Base-by-base conservation (phyloP, 2,113 vertebrate genomes). In the Peromyscus californicus region DNA sequence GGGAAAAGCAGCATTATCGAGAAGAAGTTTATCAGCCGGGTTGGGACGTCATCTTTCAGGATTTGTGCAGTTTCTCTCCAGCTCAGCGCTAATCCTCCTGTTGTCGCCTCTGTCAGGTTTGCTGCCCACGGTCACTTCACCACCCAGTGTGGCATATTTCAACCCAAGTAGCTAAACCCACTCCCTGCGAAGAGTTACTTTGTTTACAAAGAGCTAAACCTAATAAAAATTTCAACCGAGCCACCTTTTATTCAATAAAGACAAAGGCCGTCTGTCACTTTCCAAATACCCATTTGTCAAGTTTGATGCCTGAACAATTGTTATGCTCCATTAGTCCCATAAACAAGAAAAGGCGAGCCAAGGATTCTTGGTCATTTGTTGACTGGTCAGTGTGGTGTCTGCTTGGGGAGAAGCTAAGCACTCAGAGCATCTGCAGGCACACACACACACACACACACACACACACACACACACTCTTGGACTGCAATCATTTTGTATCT, bases 41-140 rank as follows among this genome's bases (percentile, higher is more conserved):
- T 16, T 61, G 91, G 96, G 84, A 91, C 76, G 51, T 84, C 87
- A 82, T 94, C 83, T 87, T 90, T 88, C 10, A 80, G 93, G 85
- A 92, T 98, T 92, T 97, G 42, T 63, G 45, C 21, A 92, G 17
- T 54, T 97, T 94, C 93, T 93, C 76, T 96, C 65, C 15, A 96
- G 84, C 85, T 63, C 48, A 1, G n/a, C 48, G 33, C 24, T 97
- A 95, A 95, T 97, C 89, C 79, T 90, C 31, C 78, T 36, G 76
- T 75, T 86, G 42, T 96, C 90, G 0, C 42, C 80, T 96, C 94
- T 75, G 36, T 54, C 96, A 89, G 70, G 74, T 96, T 74, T 95
- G 59, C 45, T 92, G 93, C 80, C 54, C 33, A 61, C 22, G 86
- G 65, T 95, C 92, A 72, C 80, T 31, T 79, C 85, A 51, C 86